A percentile compares a stretch with the other conserved stretches of the same genome.
phyloP scores from a whole-genome alignment of 2,113 vertebrate species.

The Pollachius pollachius region DNA sequence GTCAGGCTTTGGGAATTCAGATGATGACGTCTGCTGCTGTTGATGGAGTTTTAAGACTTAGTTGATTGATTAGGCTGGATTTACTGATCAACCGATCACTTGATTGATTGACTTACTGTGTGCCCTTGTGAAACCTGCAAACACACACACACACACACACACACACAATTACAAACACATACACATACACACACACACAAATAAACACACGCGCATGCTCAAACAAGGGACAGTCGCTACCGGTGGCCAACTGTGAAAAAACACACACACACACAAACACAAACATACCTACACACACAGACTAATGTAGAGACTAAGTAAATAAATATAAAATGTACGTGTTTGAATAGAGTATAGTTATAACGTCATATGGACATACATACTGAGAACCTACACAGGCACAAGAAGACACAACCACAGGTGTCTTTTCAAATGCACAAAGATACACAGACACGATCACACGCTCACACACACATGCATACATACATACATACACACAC shows the following conservation, averaged over 20 bases:
- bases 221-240: slow-evolving; percentile 58
- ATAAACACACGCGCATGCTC: slow-evolving; percentile 27
- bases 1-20: slow-evolving; percentile 17
- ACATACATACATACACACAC: slow-evolving; percentile 5
- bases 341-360: slow-evolving; percentile 67
- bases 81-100: slow-evolving; percentile 2
- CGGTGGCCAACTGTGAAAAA: slow-evolving; percentile 77
- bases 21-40: background rate
- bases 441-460: slow-evolving; percentile 25
- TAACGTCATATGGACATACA: slow-evolving; percentile 56
- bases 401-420: slow-evolving; percentile 4
- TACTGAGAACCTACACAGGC: slow-evolving; percentile 42
- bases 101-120: slow-evolving; percentile 23
- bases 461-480: background rate
- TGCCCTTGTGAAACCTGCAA: slow-evolving; percentile 24
- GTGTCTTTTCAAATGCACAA: background rate
- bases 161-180: slow-evolving; percentile 7
- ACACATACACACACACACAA: slow-evolving; percentile 40
- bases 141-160: slow-evolving; percentile 26
- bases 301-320: slow-evolving; percentile 65
- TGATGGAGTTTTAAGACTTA: background rate
- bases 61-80: slow-evolving; percentile 18
- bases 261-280: slow-evolving; percentile 26
- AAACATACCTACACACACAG: slow-evolving; percentile 40
- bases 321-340: slow-evolving; percentile 61